These are phyloP conservation scores for Physocephala rufipes DNA, from an alignment of 2,888 invertebrate genomes.

Conservation along the genomic window DNA sequence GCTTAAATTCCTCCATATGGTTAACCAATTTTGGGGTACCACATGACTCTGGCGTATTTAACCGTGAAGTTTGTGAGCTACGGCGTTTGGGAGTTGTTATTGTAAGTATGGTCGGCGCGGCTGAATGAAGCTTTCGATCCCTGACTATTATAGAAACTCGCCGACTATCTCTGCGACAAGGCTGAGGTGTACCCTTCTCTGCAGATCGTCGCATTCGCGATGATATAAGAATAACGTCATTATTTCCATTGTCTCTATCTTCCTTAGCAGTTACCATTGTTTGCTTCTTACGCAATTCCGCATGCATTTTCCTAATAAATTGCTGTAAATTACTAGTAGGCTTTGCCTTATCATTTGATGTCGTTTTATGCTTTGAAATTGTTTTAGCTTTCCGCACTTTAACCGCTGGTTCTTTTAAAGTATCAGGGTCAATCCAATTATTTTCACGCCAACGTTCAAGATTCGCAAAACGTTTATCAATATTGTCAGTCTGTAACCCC, in stretches of 20 bases:
- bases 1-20: background rate
- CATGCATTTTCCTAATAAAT: constrained; percentile 53
- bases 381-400: constrained; percentile 45
- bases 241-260: background rate
- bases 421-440: constrained; percentile 60
- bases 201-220: constrained; percentile 40
- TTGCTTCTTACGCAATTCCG: constrained; percentile 49
- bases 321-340: constrained; percentile 51
- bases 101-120: constrained; percentile 22
- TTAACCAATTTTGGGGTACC: constrained; percentile 19
- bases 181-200: constrained; percentile 7
- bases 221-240: constrained; percentile 41
- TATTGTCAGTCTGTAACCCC: constrained; percentile 66
- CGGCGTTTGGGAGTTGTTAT: constrained; percentile 14
- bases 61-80: background rate
- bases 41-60: background rate
- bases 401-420: constrained; percentile 24
- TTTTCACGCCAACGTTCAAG: constrained; percentile 57
- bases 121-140: constrained; percentile 39
- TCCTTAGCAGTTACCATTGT: constrained; percentile 15
- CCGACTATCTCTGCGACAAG: constrained; percentile 39
- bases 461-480: constrained; percentile 60
- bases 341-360: constrained; percentile 41
- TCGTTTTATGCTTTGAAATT: constrained; percentile 35
- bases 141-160: constrained; percentile 42